Percentiles rank a stretch among this genome's conserved stretches.
Evolutionary conservation across 2,888 invertebrate genomes (phyloP).

Genomic region (Mellilla xanthometata): DNA sequence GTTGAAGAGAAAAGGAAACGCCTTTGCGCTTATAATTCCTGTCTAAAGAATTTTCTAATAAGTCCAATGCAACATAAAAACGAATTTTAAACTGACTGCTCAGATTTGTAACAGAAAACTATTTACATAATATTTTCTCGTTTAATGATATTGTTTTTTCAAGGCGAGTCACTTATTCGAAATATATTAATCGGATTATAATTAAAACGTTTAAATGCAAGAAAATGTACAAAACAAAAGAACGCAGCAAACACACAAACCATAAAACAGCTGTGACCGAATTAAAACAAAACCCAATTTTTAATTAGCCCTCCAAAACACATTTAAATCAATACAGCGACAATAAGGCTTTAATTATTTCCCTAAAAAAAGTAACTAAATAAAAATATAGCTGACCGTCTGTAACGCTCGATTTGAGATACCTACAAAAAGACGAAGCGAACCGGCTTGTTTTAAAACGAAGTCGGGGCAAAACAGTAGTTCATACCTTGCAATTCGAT

Average conservation of each 20-base stretch:
- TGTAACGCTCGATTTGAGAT: slow-evolving; percentile 62
- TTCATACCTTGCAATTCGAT: slow-evolving; percentile 18
- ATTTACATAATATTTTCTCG: too few relatives aligned
- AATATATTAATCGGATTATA: not conserved
- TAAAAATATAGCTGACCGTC: slow-evolving; percentile 23
- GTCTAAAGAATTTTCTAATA: too few relatives aligned
- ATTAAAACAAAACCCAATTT: slow-evolving; percentile 13
- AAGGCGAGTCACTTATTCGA: too few relatives aligned
- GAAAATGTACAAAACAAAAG: slow-evolving; percentile 1
- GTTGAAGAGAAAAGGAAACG: too few relatives aligned
- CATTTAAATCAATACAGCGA: slow-evolving; percentile 23
- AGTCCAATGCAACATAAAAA: too few relatives aligned
- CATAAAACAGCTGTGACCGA: slow-evolving; percentile 15
- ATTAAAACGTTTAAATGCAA: not conserved
- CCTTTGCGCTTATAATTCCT: too few relatives aligned
- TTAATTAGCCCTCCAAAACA: slow-evolving; percentile 23
- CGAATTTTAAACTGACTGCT: too few relatives aligned
- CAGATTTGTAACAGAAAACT: too few relatives aligned
- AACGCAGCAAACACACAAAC: not conserved
- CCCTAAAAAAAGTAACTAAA: slow-evolving; percentile 22
- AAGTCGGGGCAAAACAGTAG: slow-evolving; percentile 17
- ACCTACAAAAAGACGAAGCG: slow-evolving; percentile 35
- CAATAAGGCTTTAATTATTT: slow-evolving; percentile 30
- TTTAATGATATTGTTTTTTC: too few relatives aligned
- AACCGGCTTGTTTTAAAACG: slow-evolving; percentile 13